A percentile compares a stretch with the other conserved stretches of the same genome.
These are phyloP conservation scores for Carpatolechia fugitivella DNA, from an alignment of 2,888 invertebrate genomes.

Conservation along the genomic window DNA sequence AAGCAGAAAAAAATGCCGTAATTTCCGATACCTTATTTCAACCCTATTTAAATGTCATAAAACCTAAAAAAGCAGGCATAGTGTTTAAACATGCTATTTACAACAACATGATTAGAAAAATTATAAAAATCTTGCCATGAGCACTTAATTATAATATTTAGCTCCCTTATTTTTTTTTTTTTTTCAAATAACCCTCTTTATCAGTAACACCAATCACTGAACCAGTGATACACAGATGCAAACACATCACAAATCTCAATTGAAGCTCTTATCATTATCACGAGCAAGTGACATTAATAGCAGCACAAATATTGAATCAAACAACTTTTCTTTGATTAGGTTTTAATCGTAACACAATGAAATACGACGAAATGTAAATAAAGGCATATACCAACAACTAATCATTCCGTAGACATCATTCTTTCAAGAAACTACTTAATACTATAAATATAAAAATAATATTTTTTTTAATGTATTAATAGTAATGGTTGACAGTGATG, in stretches of 20 bases:
- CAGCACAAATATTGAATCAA: slow-evolving; percentile 17
- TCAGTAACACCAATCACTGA: too few species aligned
- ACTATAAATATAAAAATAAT: background rate
- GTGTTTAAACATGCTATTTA: too few species aligned
- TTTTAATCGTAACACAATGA: background rate
- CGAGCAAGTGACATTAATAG: slow-evolving; percentile 18
- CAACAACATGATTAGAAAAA: too few species aligned
- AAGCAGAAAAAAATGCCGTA: too few species aligned
- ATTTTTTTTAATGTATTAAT: background rate
- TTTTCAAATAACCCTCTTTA: too few species aligned
- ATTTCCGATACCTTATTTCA: too few species aligned
- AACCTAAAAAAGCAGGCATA: too few species aligned
- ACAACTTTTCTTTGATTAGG: background rate
- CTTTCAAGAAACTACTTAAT: background rate
- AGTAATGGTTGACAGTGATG: background rate
- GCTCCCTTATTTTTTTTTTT: too few species aligned
- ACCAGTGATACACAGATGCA: background rate
- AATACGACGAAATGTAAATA: background rate
- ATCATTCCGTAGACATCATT: background rate
- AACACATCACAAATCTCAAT: too few species aligned
- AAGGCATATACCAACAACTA: background rate
- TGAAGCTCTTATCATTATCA: slow-evolving; percentile 3
- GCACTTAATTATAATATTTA: too few species aligned
- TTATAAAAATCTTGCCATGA: too few species aligned
- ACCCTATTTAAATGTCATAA: too few species aligned